A percentile compares a stretch with the other conserved stretches of the same genome.
These are phyloP conservation scores for Xerus rutilus DNA, from an alignment of 2,797 vertebrate species.

Conservation along the genomic window DNA sequence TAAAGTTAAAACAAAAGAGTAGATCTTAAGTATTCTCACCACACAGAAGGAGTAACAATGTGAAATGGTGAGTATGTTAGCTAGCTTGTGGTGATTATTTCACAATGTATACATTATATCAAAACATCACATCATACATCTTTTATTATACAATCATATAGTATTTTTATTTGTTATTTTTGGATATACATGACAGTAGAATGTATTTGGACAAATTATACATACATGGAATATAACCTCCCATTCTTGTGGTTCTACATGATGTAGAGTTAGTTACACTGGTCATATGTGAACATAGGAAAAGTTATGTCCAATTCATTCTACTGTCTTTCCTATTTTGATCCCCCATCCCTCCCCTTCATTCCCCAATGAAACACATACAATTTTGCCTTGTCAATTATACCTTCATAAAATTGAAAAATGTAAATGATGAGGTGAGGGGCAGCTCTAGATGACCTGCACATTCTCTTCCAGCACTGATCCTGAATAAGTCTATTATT, in stretches of 20 bases:
- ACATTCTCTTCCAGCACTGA: not conserved
- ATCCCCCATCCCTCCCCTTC: too few relatives aligned
- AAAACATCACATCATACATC: not conserved
- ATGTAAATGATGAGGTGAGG: not conserved
- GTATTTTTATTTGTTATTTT: too few relatives aligned
- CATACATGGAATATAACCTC: too few relatives aligned
- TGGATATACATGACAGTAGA: too few relatives aligned
- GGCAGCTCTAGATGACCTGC: not conserved
- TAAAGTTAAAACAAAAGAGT: not conserved
- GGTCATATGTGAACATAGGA: too few relatives aligned
- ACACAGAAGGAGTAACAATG: not conserved
- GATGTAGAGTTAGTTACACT: too few relatives aligned
- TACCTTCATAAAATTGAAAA: not conserved
- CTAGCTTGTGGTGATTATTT: not conserved
- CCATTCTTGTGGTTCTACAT: too few relatives aligned
- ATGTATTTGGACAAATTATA: too few relatives aligned
- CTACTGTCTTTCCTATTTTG: too few relatives aligned
- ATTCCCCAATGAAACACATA: not conserved
- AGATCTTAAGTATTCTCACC: not conserved
- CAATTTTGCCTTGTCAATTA: not conserved
- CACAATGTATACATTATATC: not conserved
- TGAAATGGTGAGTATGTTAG: not conserved
- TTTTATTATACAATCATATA: not conserved
- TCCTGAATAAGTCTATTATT: not conserved
- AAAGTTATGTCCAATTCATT: too few relatives aligned